These are phyloP conservation scores for Heliconius eleuchia DNA, from an alignment of 1,140 invertebrate genomes.

Conservation along the genomic window DNA sequence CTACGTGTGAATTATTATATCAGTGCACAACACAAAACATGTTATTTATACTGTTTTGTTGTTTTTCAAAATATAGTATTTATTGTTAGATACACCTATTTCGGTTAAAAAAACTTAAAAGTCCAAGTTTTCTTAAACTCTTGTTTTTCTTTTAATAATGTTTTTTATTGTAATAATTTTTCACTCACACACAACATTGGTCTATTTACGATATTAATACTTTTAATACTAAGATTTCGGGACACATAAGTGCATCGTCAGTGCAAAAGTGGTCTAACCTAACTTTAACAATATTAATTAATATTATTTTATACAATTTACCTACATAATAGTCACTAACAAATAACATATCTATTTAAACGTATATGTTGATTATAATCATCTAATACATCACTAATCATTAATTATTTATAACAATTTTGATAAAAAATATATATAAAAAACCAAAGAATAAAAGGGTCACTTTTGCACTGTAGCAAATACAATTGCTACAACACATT, in stretches of 20 bases:
- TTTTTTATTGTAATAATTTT: not conserved
- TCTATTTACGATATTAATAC: slow-evolving; percentile 3
- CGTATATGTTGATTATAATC: too few relatives aligned
- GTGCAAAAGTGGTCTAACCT: not conserved
- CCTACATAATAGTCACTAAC: not conserved
- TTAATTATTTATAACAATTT: too few relatives aligned
- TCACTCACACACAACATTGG: not conserved
- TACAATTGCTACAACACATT: not conserved
- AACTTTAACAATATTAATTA: not conserved
- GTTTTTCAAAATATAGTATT: not conserved
- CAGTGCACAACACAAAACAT: not conserved
- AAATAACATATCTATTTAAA: too few relatives aligned
- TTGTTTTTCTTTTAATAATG: not conserved
- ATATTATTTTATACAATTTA: not conserved
- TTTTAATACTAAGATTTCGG: not conserved
- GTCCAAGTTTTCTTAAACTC: not conserved
- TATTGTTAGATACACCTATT: not conserved
- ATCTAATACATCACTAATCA: too few relatives aligned
- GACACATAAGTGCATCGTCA: not conserved
- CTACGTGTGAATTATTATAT: not conserved
- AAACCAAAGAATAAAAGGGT: not conserved
- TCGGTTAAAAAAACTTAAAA: not conserved
- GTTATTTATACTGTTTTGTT: slow-evolving; percentile 2
- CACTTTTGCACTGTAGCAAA: not conserved
- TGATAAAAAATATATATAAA: too few relatives aligned